Evolutionary conservation across 2,888 invertebrate species (phyloP).

Genomic region (Leucoma salicis): DNA sequence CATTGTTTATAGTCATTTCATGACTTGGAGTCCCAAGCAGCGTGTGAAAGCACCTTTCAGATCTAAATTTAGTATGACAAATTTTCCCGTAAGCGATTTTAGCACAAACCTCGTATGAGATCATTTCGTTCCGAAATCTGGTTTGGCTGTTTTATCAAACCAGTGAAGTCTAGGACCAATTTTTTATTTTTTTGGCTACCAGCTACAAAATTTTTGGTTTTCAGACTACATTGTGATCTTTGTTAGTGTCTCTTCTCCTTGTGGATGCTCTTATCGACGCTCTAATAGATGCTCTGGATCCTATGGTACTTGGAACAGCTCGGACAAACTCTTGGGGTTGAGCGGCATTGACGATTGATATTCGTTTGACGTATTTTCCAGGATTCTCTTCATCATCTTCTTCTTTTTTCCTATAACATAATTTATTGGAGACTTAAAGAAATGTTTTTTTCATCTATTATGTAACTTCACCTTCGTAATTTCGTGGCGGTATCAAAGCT

Average conservation of each 20-base stretch:
- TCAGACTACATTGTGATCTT: conserved; percentile 38
- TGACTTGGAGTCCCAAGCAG: neutral
- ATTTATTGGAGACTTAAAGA: no score
- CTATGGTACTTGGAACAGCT: conserved; percentile 54
- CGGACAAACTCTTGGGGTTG: conserved; percentile 55
- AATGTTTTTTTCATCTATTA: no score
- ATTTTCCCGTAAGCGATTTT: neutral
- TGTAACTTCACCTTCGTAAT: no score
- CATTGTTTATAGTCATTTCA: neutral
- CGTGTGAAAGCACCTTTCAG: neutral
- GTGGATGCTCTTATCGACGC: conserved; percentile 54
- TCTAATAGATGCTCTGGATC: conserved; percentile 68
- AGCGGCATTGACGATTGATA: conserved; percentile 39
- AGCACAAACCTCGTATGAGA: conserved; percentile 3
- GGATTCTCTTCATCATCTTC: conserved; percentile 44
- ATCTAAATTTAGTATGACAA: neutral
- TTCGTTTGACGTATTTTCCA: conserved; percentile 53
- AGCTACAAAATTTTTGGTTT: conserved; percentile 19
- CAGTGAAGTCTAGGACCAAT: conserved; percentile 11
- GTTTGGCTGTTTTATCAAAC: conserved; percentile 1
- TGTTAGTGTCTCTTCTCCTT: conserved; percentile 38
- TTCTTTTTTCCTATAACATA: conserved; percentile 42
- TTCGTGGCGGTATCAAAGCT: no score
- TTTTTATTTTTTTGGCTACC: conserved; percentile 15
- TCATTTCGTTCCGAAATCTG: conserved; percentile 2